phyloP scores from a whole-genome alignment of 2,797 vertebrate genomes.

The Phylloscopus collybita region DNA sequence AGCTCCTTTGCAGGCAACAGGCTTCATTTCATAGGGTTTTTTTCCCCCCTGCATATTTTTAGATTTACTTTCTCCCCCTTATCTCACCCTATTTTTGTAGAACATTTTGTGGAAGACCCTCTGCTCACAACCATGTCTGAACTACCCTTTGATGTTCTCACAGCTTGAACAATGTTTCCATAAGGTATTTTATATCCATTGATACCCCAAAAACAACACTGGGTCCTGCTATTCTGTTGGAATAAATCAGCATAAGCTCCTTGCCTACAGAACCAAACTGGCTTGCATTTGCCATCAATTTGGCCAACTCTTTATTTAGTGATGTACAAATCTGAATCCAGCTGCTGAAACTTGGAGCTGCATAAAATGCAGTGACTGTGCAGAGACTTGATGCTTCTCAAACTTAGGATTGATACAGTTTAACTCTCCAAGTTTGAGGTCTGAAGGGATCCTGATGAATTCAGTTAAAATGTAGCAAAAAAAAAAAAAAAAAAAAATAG shows the following conservation, averaged over 20 bases:
- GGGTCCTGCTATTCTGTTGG: background rate
- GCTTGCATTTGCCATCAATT: background rate
- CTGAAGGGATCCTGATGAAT: background rate
- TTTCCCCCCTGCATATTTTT: background rate
- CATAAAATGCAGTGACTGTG: background rate
- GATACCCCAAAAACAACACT: background rate
- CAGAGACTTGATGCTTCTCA: background rate
- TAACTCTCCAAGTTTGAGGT: background rate
- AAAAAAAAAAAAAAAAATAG: background rate
- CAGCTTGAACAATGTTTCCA: background rate
- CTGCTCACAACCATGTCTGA: background rate
- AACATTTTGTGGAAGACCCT: background rate
- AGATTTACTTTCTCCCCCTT: rapidly evolving
- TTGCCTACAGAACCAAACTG: background rate
- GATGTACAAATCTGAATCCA: background rate
- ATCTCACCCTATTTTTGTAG: background rate
- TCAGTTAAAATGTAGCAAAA: background rate
- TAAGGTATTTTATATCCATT: background rate
- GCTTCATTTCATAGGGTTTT: background rate
- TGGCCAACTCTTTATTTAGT: background rate
- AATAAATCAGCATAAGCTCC: background rate
- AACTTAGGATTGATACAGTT: background rate
- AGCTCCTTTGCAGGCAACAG: background rate
- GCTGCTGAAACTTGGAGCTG: background rate
- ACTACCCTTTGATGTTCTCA: background rate